Conservation (phyloP, 37 sponge, comb jelly and placozoan species). For the Halichondria panicea region DNA sequence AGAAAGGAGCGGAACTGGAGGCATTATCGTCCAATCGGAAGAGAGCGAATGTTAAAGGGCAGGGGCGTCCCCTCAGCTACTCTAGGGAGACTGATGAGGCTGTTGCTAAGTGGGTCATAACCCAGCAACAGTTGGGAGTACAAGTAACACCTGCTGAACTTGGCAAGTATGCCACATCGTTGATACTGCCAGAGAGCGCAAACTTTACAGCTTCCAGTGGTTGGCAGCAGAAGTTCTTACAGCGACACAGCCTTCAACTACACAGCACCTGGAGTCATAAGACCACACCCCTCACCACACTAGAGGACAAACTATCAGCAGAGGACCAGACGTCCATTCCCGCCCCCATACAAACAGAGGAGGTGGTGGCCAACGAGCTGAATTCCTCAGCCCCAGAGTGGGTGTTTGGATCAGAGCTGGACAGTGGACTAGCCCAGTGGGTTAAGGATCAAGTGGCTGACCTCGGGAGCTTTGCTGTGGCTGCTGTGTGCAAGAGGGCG, state of each 20-base stretch:
- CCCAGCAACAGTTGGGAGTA: constrained; percentile 32
- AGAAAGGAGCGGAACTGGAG: constrained; percentile 60
- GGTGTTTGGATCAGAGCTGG: constrained; percentile 31
- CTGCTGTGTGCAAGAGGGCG: constrained; percentile 33
- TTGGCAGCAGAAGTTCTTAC: constrained; percentile 75
- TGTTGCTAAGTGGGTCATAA: constrained; percentile 73
- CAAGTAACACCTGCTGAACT: constrained; percentile 54
- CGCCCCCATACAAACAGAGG: constrained; percentile 54
- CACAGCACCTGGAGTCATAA: constrained; percentile 24
- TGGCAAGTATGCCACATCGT: constrained; percentile 44
- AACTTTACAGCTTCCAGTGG: constrained; percentile 75
- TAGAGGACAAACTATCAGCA: neutral
- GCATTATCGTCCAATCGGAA: constrained; percentile 61
- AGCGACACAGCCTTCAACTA: constrained; percentile 62
- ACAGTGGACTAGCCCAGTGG: constrained; percentile 55
- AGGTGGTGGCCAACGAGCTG: constrained; percentile 53
- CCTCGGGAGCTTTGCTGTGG: constrained; percentile 45
- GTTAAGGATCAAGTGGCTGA: constrained; percentile 35
- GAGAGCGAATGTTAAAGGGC: constrained; percentile 55
- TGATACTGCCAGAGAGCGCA: constrained; percentile 59
- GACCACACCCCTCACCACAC: neutral
- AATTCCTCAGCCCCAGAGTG: neutral
- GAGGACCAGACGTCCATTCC: constrained; percentile 51
- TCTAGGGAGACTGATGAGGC: constrained; percentile 66
- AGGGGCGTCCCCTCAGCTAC: constrained; percentile 61